Base-by-base conservation (phyloP, 2,113 vertebrate species). In the Esox niger region DNA sequence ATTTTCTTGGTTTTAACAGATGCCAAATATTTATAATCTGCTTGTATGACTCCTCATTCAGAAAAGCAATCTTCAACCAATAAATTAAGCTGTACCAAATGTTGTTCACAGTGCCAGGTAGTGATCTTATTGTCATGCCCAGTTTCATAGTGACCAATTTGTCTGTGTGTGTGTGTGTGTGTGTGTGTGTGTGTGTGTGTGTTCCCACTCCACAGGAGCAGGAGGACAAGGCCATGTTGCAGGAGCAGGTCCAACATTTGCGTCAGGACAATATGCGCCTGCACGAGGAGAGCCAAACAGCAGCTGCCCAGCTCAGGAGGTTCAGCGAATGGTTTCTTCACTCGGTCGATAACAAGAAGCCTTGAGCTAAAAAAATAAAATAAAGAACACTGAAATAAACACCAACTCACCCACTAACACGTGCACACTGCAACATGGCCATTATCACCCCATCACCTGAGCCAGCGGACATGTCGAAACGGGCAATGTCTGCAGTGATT, bases 251-350 rank as follows among this genome's bases (percentile, higher is more conserved):
- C 0, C 92, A 92, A 57, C 92, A 94, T 66, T 87, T 95, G 77
- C 85, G 93, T 6, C 91, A 92, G 70, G 92, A 95, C 82, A 95
- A 95, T 84, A 85, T 91, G 84, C 83, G 94, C 2, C 91, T 95
- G 76, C 94, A 95, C 74, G 92, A 93, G 71, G 94, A 95, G 75
- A 95, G 94, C 10, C 93, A 93, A 78, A 94, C 93, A 0, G 93
- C 94, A 6, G 84, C 93, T 0, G 91, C 93, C 33, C 94, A 95
- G 69, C 90, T 95, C 74, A 88, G 92, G 60, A 93, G 89, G 69
- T 95, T 95, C 85, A 94, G 93, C 0, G 92, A 95, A 70, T 93
- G 94, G 92, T 94, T 95, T 81, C 93, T 95, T 75, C 92, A 81
- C 83, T 90, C 93, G 0, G 82, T 94, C 13, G 94, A 95, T 82